phyloP scores from a whole-genome alignment of 2,888 invertebrate genomes.

The Serripes groenlandicus region DNA sequence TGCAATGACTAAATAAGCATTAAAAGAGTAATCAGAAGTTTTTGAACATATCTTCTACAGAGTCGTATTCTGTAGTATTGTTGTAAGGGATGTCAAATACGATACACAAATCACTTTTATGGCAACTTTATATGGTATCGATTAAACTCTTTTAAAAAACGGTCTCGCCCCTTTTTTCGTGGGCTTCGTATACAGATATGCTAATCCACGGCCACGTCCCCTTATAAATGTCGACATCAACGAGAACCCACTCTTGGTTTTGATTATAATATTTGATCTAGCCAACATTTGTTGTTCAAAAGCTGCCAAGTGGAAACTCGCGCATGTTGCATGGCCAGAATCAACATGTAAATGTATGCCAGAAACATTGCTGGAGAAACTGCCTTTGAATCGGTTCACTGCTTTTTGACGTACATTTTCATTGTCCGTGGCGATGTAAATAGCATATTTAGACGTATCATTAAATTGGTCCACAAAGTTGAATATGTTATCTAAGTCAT shows the following conservation, averaged over 20 bases:
- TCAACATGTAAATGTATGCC: neutral
- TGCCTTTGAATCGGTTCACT: neutral
- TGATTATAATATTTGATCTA: neutral
- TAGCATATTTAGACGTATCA: neutral
- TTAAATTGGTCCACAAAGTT: neutral
- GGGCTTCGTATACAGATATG: too few species aligned
- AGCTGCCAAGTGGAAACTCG: neutral
- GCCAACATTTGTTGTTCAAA: conserved; percentile 5
- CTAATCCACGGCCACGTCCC: too few species aligned
- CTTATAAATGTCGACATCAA: neutral
- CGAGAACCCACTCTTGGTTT: neutral
- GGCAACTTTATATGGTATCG: too few species aligned
- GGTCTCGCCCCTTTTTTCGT: too few species aligned
- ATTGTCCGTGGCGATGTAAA: neutral
- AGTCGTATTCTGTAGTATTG: too few species aligned
- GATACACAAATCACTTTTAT: too few species aligned
- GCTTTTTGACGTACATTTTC: neutral
- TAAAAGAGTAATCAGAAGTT: too few species aligned
- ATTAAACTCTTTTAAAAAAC: too few species aligned
- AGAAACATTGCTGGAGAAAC: neutral
- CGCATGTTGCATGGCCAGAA: neutral
- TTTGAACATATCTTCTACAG: too few species aligned
- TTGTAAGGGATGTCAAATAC: too few species aligned
- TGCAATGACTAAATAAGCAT: too few species aligned
- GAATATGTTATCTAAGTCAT: neutral